Percentiles rank a stretch among this genome's conserved stretches.
phyloP scores from a whole-genome alignment of 2,797 vertebrate species.

The Scolopax rusticola region DNA sequence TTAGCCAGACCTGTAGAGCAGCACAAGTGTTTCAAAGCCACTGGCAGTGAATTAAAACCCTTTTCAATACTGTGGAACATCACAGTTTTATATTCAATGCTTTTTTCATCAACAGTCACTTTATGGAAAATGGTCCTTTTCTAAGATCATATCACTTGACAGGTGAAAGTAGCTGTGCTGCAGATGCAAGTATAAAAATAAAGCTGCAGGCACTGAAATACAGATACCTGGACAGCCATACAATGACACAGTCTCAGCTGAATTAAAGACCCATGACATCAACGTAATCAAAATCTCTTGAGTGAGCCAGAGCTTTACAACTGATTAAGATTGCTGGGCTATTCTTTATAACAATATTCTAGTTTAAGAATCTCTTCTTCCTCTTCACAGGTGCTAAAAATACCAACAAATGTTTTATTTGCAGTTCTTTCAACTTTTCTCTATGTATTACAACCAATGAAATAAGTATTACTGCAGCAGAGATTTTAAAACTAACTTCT shows the following conservation, averaged over 20 bases:
- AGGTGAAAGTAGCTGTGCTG: not conserved
- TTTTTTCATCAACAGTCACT: not conserved
- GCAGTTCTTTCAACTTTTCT: not conserved
- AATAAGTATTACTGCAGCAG: not conserved
- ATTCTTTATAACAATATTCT: constrained; percentile 56
- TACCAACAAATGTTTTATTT: constrained; percentile 34
- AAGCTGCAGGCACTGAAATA: not conserved
- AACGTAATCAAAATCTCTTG: constrained; percentile 41
- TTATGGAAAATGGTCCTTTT: not conserved
- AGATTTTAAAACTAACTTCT: not conserved
- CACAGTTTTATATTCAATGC: not conserved
- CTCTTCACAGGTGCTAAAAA: constrained; percentile 29
- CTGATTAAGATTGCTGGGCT: constrained; percentile 54
- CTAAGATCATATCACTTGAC: fast-evolving
- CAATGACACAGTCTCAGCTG: not conserved
- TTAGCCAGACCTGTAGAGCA: not conserved
- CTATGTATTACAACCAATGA: not conserved
- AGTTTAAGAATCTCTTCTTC: constrained; percentile 41
- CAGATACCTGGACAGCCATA: constrained; percentile 52
- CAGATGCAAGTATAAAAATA: not conserved
- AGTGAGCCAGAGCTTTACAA: constrained; percentile 46
- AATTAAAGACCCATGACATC: constrained; percentile 12
- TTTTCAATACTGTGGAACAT: not conserved
- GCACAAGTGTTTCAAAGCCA: not conserved
- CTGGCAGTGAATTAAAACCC: not conserved